Conservation (phyloP, 2,797 vertebrate species). For the Hirundo rustica region DNA sequence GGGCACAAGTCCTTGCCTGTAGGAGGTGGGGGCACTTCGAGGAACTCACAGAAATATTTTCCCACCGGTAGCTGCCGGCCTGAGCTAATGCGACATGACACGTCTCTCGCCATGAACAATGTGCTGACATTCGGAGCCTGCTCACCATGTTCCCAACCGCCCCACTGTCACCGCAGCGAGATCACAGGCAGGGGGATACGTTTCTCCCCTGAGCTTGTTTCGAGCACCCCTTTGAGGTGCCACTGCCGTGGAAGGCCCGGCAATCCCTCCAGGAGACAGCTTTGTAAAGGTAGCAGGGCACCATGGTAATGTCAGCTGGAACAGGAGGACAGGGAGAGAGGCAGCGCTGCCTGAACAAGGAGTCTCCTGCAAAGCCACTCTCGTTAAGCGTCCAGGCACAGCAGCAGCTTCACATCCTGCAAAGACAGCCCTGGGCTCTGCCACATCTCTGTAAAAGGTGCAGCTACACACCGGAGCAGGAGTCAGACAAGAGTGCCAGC, state of each 20-base stretch:
- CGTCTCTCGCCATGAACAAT: neutral
- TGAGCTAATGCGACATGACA: conserved; percentile 61
- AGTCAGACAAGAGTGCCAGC: neutral
- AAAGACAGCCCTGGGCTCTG: neutral
- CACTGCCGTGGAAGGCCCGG: neutral
- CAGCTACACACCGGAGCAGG: neutral
- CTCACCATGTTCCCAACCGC: neutral
- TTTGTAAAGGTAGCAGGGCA: neutral
- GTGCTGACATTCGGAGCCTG: conserved; percentile 44
- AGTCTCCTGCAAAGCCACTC: neutral
- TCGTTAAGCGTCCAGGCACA: neutral
- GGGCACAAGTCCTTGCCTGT: conserved; percentile 39
- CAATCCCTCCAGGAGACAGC: neutral
- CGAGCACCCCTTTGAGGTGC: neutral
- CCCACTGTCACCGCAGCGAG: neutral
- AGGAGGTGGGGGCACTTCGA: conserved; percentile 23
- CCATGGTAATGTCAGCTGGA: neutral
- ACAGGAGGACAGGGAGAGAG: neutral
- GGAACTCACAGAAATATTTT: conserved; percentile 27
- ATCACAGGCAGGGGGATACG: neutral
- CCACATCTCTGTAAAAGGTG: neutral
- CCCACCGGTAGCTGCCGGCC: conserved; percentile 45
- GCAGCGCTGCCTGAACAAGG: neutral
- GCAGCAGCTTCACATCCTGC: neutral
- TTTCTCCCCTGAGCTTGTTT: neutral